These are phyloP conservation scores for Drosophila maculinotata DNA, from an alignment of 2,888 invertebrate species.

Conservation along the genomic window DNA sequence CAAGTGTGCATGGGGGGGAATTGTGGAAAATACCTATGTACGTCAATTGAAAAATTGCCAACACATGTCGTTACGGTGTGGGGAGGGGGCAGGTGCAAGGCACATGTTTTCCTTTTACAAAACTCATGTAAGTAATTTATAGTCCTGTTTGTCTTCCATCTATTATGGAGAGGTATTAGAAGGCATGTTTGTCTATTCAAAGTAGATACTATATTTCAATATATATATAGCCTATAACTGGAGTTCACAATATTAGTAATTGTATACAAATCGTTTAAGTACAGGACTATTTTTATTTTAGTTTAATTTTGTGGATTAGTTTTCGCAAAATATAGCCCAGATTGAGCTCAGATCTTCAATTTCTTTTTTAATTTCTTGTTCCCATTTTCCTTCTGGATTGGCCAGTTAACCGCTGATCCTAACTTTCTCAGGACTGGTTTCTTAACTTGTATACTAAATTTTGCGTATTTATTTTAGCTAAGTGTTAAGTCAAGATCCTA, in stretches of 20 bases:
- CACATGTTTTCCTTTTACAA: slow-evolving; percentile 10
- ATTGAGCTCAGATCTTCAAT: too few species aligned
- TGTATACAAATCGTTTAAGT: too few species aligned
- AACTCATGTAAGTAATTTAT: slow-evolving; percentile 28
- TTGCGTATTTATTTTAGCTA: not conserved
- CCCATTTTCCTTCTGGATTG: too few species aligned
- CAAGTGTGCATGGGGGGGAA: not conserved
- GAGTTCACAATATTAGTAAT: too few species aligned
- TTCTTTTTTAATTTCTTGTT: too few species aligned
- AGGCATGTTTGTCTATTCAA: not conserved
- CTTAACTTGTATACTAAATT: too few species aligned
- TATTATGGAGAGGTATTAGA: not conserved
- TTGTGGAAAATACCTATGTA: slow-evolving; percentile 28
- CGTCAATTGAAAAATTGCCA: slow-evolving; percentile 53
- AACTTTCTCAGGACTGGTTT: not conserved
- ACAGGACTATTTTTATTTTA: too few species aligned
- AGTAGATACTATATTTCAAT: not conserved
- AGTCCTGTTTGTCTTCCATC: slow-evolving; percentile 6
- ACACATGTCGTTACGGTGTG: slow-evolving; percentile 10
- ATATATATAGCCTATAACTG: too few species aligned
- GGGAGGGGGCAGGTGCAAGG: not conserved
- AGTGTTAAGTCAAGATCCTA: too few species aligned
- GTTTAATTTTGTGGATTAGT: too few species aligned
- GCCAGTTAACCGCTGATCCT: too few species aligned
- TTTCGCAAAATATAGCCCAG: too few species aligned